Conservation (phyloP, 2,113 vertebrate genomes). For the Caranx ignobilis region DNA sequence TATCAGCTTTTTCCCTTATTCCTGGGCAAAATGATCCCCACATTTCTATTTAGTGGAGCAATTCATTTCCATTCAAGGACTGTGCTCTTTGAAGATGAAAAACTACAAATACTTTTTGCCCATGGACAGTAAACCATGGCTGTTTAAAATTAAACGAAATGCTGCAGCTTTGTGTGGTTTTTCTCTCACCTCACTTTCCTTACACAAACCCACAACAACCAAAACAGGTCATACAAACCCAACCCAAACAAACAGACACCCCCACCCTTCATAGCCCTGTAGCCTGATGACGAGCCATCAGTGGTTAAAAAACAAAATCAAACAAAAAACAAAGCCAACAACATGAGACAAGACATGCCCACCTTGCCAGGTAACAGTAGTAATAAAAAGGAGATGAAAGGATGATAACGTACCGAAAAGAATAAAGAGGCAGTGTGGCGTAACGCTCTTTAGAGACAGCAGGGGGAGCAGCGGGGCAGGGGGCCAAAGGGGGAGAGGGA, state of each 20-base stretch:
- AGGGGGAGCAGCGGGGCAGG: slow-evolving; percentile 98
- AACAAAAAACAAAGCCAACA: slow-evolving; percentile 75
- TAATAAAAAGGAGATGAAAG: slow-evolving; percentile 94
- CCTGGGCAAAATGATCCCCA: slow-evolving; percentile 43
- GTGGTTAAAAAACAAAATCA: slow-evolving; percentile 54
- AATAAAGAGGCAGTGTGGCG: slow-evolving; percentile 99
- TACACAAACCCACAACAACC: slow-evolving; percentile 80
- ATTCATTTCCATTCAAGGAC: slow-evolving; percentile 17
- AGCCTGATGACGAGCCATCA: slow-evolving; percentile 77
- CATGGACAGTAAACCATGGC: slow-evolving; percentile 12
- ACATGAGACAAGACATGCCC: slow-evolving; percentile 81
- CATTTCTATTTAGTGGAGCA: slow-evolving; percentile 46
- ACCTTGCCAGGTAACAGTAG: slow-evolving; percentile 84
- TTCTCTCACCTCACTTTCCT: slow-evolving; percentile 60
- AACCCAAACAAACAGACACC: slow-evolving; percentile 55
- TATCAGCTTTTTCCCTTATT: slow-evolving; percentile 16
- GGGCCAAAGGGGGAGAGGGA: slow-evolving; percentile 93
- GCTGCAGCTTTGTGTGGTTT: slow-evolving; percentile 73
- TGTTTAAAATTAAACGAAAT: slow-evolving; percentile 66
- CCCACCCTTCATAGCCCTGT: slow-evolving; percentile 66
- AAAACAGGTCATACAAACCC: slow-evolving; percentile 75
- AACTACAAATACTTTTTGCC: slow-evolving; percentile 28
- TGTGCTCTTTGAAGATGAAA: slow-evolving; percentile 52
- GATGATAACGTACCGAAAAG: slow-evolving; percentile 99
- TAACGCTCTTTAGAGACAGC: slow-evolving; percentile 99